A percentile compares a stretch with the other conserved stretches of the same genome.
phyloP scores from a whole-genome alignment of 2,888 invertebrate genomes.

The Aspidiotus destructor region DNA sequence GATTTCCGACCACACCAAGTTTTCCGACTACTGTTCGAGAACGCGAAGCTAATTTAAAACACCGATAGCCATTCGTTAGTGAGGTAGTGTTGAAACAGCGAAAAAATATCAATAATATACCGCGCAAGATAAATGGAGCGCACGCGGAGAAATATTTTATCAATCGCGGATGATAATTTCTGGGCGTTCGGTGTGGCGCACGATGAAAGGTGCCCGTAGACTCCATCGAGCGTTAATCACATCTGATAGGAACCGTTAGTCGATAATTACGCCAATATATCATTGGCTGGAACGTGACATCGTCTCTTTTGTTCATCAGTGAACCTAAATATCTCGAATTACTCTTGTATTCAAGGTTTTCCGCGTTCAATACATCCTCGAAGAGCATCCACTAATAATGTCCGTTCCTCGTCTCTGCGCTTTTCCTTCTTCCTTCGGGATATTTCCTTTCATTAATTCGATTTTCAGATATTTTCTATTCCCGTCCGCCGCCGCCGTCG shows the following conservation, averaged over 20 bases:
- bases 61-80: too few species aligned
- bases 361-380: conserved; percentile 26
- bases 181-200: neutral
- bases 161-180: conserved; percentile 26
- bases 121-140: conserved; percentile 16
- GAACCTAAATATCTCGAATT: conserved; percentile 29
- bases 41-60: too few species aligned
- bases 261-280: conserved; percentile 29
- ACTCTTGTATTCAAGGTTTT: conserved; percentile 30
- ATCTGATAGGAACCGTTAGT: conserved; percentile 27
- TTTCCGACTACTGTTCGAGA: too few species aligned
- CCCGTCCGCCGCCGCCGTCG: conserved; percentile 8
- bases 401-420: conserved; percentile 12
- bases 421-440: conserved; percentile 2
- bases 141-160: conserved; percentile 25
- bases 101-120: neutral
- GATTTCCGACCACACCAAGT: too few species aligned
- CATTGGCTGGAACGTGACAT: conserved; percentile 28
- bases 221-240: conserved; percentile 16
- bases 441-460: conserved; percentile 30
- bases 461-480: conserved; percentile 29
- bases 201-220: conserved; percentile 1
- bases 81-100: too few species aligned
- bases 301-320: conserved; percentile 29
- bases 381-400: conserved; percentile 30